Evolutionary conservation across 64 coral and sea anemone species (phyloP), one percentile per base, ranked within the genome.

Genomic region (Acropora yongei): DNA sequence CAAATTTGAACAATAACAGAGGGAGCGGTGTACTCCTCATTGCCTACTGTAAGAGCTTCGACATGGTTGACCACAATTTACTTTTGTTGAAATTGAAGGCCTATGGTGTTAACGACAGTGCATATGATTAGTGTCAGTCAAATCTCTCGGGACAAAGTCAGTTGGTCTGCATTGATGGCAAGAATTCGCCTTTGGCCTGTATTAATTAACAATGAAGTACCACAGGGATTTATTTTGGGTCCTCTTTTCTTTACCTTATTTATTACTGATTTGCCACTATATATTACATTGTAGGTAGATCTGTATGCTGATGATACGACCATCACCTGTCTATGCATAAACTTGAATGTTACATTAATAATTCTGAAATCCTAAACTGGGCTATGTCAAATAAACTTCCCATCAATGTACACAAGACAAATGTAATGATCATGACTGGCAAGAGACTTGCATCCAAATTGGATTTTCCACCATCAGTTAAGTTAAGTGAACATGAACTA

Each of bases 1-100:
- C 79, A 78, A 89, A 68, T 53, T 76, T 89, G 75, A 76, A 89
- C 75, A 79, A 89, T 5, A 89, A 89, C 58, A 74, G 75, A 53
- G 57, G 79, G 9, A 89, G 75, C 68, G 88, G 58, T 41, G 51
- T 89, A 76, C 43, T 89, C 19, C 57, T 89, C 47, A 18, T 79
- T 65, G 88, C 2, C 19, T 89, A 89, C 63, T 78, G 74, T 55
- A 79, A 79, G 47, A 75, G 75, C 9, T 83, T 83, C 60, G 66
- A 87, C 42, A 44, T 72, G 65, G 84, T 72, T 8, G 84, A 87
- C 68, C 60, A 89, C 50, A 72, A 79, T 63, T 53, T 89, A 48
- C 66, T 89, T 63, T 61, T 88, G 50, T 45, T 78, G 60, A 89
- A 78, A 44, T 61, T 79, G 17, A 16, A 78, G 60, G 51, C 75